Conservation (phyloP, 2,888 invertebrate species). For the Thereva unica region DNA sequence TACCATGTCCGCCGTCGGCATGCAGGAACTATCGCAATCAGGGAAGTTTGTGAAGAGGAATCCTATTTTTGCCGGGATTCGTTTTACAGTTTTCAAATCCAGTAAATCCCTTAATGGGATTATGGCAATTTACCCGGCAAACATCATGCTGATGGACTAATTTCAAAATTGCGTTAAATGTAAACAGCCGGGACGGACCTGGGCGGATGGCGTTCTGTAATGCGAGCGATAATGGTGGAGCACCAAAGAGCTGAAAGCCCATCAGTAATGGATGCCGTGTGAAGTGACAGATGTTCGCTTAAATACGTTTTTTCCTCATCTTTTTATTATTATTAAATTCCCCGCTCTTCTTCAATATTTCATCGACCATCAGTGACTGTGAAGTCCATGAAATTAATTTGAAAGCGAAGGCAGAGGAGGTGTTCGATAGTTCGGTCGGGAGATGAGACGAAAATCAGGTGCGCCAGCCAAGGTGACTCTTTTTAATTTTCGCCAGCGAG, state of each 20-base stretch:
- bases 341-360: not conserved
- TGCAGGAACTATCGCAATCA: too few relatives aligned
- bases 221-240: conserved; percentile 18
- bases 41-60: not conserved
- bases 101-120: conserved; percentile 31
- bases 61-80: conserved; percentile 20
- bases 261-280: conserved; percentile 32
- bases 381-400: conserved; percentile 17
- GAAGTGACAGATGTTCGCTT: conserved; percentile 30
- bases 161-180: conserved; percentile 35
- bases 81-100: conserved; percentile 34
- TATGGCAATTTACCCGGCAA: conserved; percentile 32
- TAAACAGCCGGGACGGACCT: conserved; percentile 11
- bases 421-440: too few relatives aligned
- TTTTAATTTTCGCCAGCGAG: too few relatives aligned
- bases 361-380: not conserved
- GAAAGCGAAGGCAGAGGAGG: too few relatives aligned
- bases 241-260: conserved; percentile 2
- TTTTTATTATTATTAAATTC: conserved; percentile 18
- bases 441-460: too few relatives aligned
- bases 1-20: too few relatives aligned
- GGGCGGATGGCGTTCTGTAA: not conserved
- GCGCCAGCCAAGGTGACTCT: too few relatives aligned
- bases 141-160: conserved; percentile 34
- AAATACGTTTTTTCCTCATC: conserved; percentile 13